These are phyloP conservation scores for Calyptommatus sinebrachiatus DNA, from an alignment of 2,113 vertebrate species.

Conservation along the genomic window DNA sequence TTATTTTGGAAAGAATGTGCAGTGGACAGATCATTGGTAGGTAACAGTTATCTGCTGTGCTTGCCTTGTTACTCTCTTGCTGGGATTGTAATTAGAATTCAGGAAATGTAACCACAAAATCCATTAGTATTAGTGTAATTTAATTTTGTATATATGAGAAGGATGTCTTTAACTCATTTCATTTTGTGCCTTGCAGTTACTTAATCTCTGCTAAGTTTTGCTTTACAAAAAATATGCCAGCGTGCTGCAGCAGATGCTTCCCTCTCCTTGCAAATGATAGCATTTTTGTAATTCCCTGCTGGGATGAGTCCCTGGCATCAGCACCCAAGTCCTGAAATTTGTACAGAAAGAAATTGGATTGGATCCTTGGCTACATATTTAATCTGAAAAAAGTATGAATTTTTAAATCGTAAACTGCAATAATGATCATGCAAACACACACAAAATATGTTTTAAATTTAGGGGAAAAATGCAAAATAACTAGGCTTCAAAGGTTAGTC, in stretches of 20 bases:
- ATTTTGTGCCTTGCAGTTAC: conserved; percentile 17
- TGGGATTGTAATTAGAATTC: conserved; percentile 59
- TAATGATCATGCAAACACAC: not conserved
- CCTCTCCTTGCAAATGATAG: not conserved
- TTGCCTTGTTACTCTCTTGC: conserved; percentile 48
- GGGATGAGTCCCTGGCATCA: not conserved
- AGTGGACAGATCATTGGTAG: not conserved
- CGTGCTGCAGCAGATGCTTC: conserved; percentile 7
- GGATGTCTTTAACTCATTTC: conserved; percentile 1
- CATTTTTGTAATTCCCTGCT: not conserved
- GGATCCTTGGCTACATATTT: not conserved
- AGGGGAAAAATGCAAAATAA: not conserved
- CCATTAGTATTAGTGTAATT: conserved; percentile 30
- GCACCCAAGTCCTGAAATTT: not conserved
- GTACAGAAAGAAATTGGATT: not conserved
- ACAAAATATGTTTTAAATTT: not conserved
- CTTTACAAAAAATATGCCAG: conserved; percentile 12
- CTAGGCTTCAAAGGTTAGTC: too few species aligned
- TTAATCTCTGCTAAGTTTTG: conserved; percentile 27
- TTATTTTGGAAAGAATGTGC: not conserved
- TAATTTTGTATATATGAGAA: conserved; percentile 3
- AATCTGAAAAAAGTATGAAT: not conserved
- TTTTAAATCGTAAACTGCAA: not conserved
- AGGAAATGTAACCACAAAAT: conserved; percentile 50
- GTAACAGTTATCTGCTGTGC: conserved; percentile 38